Evolutionary conservation across 2,113 vertebrate genomes (phyloP), one percentile per base, ranked within the genome.

Genomic region (Tachysurus vachellii): DNA sequence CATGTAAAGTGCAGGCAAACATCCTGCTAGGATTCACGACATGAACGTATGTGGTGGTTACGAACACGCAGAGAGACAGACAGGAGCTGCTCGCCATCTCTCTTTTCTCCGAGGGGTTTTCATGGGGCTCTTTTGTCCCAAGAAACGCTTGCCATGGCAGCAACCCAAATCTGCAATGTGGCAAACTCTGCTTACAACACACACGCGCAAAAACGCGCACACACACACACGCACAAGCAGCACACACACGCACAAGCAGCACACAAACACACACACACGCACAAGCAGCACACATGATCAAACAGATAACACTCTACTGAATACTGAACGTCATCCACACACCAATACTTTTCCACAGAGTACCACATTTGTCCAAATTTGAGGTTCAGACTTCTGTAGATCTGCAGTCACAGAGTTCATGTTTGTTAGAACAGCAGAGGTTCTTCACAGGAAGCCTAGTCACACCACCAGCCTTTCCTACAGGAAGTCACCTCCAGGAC

Each of bases 401-500:
- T 57, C n/a, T 77, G 75, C 70, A 75, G 42, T 50, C 21, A 62
- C 1, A 62, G 57, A 54, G 57, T 5, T 64, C 14, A 23, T 3
- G 2, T 71, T 88, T 85, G 71, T 56, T 31, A 79, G 44, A 86
- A 73, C 76, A 82, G 31, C 82, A 1, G 68, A 70, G 28, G 79
- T 84, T 85, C 61, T 73, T 59, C 50, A 85, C 82, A 87, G 87
- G 88, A 90, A 88, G 64, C 19, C 23, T 76, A 80, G 83, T 64
- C 71, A 86, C 68, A 64, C 59, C 83, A 85, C 87, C 85, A 89
- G 82, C 61, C 13, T 85, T 87, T 87, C 89, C 88, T 89, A 76
- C 80, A 90, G 88, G 88, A 89, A 87, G 87, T 77, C 62, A 90
- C 85, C 87, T 76, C 57, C 85, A 81, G 85, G 47, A 21, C 84